phyloP scores from a whole-genome alignment of 2,888 invertebrate species.

The Cosmia pyralina region DNA sequence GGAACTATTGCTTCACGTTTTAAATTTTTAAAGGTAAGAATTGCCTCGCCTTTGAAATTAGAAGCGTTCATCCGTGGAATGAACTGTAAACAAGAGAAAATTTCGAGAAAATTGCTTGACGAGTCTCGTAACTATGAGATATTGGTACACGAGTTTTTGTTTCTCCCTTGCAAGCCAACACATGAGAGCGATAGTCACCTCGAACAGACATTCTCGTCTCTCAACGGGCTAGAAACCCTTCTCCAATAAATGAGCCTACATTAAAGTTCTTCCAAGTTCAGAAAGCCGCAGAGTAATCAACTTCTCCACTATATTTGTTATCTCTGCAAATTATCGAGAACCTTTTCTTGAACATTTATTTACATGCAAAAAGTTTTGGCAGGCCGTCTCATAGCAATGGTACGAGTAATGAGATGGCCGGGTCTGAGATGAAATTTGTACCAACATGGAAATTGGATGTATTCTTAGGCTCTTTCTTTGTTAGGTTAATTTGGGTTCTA shows the following conservation, averaged over 20 bases:
- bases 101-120: not conserved
- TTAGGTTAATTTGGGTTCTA: slow-evolving; percentile 32
- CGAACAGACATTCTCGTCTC: not conserved
- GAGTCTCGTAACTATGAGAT: not conserved
- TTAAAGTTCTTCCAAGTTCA: slow-evolving; percentile 29
- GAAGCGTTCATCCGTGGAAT: not conserved
- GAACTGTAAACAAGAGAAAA: not conserved
- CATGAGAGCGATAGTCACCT: not conserved
- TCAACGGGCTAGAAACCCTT: too few species aligned
- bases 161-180: not conserved
- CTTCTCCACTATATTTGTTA: slow-evolving; percentile 30
- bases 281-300: slow-evolving; percentile 44
- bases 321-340: slow-evolving; percentile 39
- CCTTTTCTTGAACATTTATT: slow-evolving; percentile 52
- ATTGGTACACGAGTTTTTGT: not conserved
- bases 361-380: slow-evolving; percentile 53
- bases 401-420: slow-evolving; percentile 49
- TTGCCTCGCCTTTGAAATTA: not conserved
- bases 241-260: slow-evolving; percentile 5
- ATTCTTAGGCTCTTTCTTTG: slow-evolving; percentile 19
- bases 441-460: slow-evolving; percentile 29
- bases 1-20: not conserved
- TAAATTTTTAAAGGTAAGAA: not conserved
- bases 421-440: slow-evolving; percentile 31
- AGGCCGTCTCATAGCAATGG: slow-evolving; percentile 22